Evolutionary conservation across 2,888 invertebrate species (phyloP).

Genomic region (Branchipolynoe longqiensis): DNA sequence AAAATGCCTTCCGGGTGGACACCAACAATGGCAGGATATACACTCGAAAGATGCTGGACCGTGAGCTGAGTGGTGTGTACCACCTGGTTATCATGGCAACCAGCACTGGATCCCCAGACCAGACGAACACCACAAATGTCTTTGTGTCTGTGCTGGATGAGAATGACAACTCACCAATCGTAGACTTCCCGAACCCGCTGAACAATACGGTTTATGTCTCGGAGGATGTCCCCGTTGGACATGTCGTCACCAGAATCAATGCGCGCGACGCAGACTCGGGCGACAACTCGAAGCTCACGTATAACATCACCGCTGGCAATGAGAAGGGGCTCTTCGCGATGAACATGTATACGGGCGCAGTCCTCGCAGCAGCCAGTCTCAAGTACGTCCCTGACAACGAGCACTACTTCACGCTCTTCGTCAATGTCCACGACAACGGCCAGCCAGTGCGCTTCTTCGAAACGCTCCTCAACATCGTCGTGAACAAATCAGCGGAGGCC

Average conservation of each 20-base stretch:
- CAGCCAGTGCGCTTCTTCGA: constrained; percentile 55
- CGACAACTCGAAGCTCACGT: constrained; percentile 70
- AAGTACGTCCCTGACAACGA: background rate
- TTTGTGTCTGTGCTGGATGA: constrained; percentile 53
- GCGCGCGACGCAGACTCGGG: constrained; percentile 72
- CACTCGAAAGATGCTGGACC: constrained; percentile 50
- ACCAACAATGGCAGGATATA: constrained; percentile 45
- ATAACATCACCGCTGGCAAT: constrained; percentile 64
- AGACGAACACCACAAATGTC: constrained; percentile 50
- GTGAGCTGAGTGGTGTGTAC: constrained; percentile 45
- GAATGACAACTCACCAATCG: constrained; percentile 52
- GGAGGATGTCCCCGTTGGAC: constrained; percentile 64
- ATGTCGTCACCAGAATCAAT: constrained; percentile 68
- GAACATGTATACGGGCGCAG: constrained; percentile 53
- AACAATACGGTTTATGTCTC: constrained; percentile 58
- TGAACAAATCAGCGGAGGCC: constrained; percentile 58
- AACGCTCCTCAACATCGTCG: constrained; percentile 61
- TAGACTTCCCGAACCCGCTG: constrained; percentile 49
- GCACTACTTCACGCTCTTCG: constrained; percentile 50
- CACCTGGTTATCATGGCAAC: constrained; percentile 54
- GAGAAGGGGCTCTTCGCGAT: constrained; percentile 58
- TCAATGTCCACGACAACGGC: constrained; percentile 60
- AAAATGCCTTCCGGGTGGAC: constrained; percentile 50
- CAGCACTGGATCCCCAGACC: constrained; percentile 22
- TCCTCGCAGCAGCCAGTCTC: constrained; percentile 41